Conservation (phyloP, 2,797 vertebrate genomes). For the Botia kubotai region DNA sequence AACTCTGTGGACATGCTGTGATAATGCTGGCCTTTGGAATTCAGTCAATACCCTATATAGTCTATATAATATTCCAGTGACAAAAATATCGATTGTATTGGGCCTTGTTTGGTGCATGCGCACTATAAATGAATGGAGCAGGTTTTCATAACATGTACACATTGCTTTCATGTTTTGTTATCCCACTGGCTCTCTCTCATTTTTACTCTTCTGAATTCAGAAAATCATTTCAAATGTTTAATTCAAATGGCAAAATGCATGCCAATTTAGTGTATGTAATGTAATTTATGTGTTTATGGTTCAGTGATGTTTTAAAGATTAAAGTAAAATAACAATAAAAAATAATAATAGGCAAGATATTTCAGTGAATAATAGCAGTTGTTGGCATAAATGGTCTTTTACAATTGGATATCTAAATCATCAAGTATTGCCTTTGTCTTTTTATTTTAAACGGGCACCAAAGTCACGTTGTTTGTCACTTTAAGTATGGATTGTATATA, state of each 20-base stretch:
- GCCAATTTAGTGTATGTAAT: too few species aligned
- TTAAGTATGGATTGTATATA: too few species aligned
- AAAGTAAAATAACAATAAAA: too few species aligned
- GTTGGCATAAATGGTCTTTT: too few species aligned
- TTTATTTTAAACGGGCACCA: too few species aligned
- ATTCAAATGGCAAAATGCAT: not conserved
- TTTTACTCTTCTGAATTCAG: not conserved
- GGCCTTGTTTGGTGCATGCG: constrained; percentile 28
- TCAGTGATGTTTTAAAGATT: too few species aligned
- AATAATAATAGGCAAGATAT: too few species aligned
- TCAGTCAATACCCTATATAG: constrained; percentile 68
- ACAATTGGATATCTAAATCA: too few species aligned
- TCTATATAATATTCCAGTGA: constrained; percentile 62
- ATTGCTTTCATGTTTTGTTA: not conserved
- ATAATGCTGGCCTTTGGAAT: constrained; percentile 76
- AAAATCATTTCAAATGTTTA: not conserved
- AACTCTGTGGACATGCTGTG: constrained; percentile 77
- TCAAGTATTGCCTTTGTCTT: too few species aligned
- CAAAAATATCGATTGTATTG: constrained; percentile 75
- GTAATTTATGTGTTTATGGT: too few species aligned
- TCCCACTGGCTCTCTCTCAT: not conserved
- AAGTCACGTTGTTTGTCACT: too few species aligned
- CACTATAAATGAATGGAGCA: not conserved
- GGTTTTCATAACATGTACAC: not conserved
- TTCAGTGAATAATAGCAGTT: too few species aligned